Percentiles rank a stretch among this genome's conserved stretches.
phyloP scores from a whole-genome alignment of 2,797 vertebrate species.

The Ctenochaetus hawaiiensis region DNA sequence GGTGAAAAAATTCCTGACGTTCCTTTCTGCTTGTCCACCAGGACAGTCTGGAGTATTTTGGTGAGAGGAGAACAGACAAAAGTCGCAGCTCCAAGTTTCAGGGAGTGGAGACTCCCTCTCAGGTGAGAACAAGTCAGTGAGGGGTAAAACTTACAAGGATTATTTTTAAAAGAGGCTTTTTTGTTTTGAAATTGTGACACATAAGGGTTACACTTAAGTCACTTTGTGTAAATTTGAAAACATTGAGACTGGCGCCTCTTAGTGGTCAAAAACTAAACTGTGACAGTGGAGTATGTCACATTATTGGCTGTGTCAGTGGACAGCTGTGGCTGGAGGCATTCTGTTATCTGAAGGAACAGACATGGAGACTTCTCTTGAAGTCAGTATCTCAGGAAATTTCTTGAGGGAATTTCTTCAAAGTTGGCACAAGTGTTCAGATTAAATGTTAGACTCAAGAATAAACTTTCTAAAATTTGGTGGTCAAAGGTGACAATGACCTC shows the following conservation, averaged over 20 bases:
- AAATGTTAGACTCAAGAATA: no score
- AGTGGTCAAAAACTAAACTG: constrained; percentile 17
- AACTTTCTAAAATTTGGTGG: no score
- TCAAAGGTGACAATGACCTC: no score
- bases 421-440: no score
- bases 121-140: constrained; percentile 81
- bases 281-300: not conserved
- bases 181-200: not conserved
- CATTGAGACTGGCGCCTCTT: not conserved
- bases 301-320: no score
- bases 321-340: no score
- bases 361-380: no score
- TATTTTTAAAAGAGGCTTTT: not conserved
- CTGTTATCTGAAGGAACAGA: no score
- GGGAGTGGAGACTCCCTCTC: constrained; percentile 97
- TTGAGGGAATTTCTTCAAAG: no score
- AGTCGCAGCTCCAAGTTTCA: constrained; percentile 93
- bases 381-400: no score
- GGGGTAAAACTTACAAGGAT: not conserved
- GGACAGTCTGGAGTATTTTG: constrained; percentile 95
- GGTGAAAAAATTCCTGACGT: not conserved
- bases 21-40: constrained; percentile 55
- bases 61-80: constrained; percentile 94
- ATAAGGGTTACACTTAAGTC: not conserved
- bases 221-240: not conserved